A percentile compares a stretch with the other conserved stretches of the same genome.
Evolutionary conservation across 2,888 invertebrate species (phyloP).

Genomic region (Dasypolia templi): DNA sequence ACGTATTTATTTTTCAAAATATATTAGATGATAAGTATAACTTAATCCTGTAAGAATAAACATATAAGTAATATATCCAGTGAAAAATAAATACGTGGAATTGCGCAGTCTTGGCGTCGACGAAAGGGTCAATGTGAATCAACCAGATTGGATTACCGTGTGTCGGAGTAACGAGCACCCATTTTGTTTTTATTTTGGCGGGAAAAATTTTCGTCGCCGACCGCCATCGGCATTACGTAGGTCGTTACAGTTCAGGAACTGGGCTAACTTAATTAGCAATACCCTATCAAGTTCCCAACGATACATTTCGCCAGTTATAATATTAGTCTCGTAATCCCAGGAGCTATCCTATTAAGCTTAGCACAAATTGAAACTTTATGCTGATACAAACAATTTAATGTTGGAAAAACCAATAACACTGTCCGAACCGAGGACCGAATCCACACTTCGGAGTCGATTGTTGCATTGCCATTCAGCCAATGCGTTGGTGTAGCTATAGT

Average conservation of each 20-base stretch:
- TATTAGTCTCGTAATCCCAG: neutral
- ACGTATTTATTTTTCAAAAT: no score
- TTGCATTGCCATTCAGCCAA: neutral
- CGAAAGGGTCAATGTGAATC: slow-evolving; percentile 75
- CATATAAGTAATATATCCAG: slow-evolving; percentile 12
- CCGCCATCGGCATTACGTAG: slow-evolving; percentile 66
- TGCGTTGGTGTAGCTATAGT: neutral
- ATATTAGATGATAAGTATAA: neutral
- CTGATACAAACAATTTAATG: neutral
- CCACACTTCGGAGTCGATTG: neutral
- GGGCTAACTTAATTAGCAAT: slow-evolving; percentile 41
- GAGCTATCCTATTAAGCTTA: neutral
- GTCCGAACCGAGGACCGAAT: neutral
- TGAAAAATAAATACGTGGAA: slow-evolving; percentile 70
- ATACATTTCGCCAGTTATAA: neutral
- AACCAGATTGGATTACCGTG: slow-evolving; percentile 78
- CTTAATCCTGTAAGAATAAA: no score
- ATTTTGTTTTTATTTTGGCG: slow-evolving; percentile 76
- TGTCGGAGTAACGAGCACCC: slow-evolving; percentile 75
- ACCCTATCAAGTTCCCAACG: neutral
- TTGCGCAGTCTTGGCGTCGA: slow-evolving; percentile 52
- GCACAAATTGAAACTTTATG: neutral
- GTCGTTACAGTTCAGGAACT: slow-evolving; percentile 44
- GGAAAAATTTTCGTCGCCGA: slow-evolving; percentile 60
- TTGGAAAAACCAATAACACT: neutral